Evolutionary conservation across 2,113 vertebrate genomes (phyloP).

Genomic region (Boulengeromyrus knoepffleri): DNA sequence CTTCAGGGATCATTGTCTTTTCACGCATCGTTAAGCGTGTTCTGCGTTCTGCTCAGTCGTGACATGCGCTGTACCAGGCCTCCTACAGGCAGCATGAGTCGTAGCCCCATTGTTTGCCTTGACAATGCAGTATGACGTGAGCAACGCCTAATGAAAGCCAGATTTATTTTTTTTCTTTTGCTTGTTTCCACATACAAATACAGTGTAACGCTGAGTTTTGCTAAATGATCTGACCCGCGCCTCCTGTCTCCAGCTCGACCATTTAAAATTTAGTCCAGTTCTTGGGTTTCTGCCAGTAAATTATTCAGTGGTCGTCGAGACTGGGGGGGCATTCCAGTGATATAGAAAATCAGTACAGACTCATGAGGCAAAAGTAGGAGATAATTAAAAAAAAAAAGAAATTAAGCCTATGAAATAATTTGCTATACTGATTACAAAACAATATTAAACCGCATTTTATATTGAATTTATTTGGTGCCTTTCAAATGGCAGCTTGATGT

Average conservation of each 20-base stretch:
- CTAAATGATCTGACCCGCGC: neutral
- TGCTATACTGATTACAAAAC: neutral
- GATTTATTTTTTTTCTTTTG: neutral
- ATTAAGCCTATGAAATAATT: neutral
- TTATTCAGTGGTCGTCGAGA: neutral
- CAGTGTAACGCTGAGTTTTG: neutral
- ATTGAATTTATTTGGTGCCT: neutral
- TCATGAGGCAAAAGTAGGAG: neutral
- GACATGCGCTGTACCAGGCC: neutral
- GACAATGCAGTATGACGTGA: neutral
- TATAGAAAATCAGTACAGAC: neutral
- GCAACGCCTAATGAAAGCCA: neutral
- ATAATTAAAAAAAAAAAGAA: neutral
- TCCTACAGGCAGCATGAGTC: neutral
- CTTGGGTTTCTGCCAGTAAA: neutral
- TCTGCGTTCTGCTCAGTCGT: neutral
- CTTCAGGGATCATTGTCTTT: neutral
- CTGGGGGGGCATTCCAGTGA: neutral
- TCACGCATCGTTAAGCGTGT: conserved; percentile 3
- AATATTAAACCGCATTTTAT: neutral
- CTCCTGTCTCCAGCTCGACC: neutral
- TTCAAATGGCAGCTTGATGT: neutral
- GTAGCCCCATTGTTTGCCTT: neutral
- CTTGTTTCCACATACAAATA: neutral
- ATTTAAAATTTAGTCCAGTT: neutral